phyloP scores from a whole-genome alignment of 1,140 invertebrate genomes.

The Diachasmimorpha longicaudata region DNA sequence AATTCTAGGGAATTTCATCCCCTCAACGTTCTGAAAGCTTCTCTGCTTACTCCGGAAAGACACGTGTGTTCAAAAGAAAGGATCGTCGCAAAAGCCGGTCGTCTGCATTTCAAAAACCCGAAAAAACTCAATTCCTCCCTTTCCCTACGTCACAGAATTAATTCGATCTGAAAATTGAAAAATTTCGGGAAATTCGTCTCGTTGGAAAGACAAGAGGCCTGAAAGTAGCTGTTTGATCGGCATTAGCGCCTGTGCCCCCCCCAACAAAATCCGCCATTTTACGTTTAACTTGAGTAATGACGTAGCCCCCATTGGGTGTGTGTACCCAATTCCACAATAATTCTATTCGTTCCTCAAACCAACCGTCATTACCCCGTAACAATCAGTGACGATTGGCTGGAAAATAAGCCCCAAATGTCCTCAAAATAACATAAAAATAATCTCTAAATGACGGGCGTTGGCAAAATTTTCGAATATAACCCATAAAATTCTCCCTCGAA shows the following conservation, averaged over 20 bases:
- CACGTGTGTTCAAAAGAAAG: not conserved
- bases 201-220: not conserved
- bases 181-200: not conserved
- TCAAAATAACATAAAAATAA: conserved; percentile 10
- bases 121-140: not conserved
- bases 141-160: not conserved
- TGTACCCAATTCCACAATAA: not conserved
- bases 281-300: conserved; percentile 4
- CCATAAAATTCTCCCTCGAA: not conserved
- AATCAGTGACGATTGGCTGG: not conserved
- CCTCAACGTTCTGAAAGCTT: not conserved
- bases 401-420: not conserved
- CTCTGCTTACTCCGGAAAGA: not conserved
- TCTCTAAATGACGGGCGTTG: conserved; percentile 32
- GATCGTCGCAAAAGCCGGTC: not conserved
- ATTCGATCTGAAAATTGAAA: not conserved
- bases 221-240: not conserved
- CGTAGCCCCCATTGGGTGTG: not conserved
- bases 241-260: not conserved
- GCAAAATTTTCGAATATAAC: conserved; percentile 13
- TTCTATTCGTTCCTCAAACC: not conserved
- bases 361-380: not conserved
- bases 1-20: not conserved
- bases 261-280: not conserved
- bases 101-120: not conserved